Base-by-base conservation (phyloP, 2,888 invertebrate species). In the Philonicus albiceps region DNA sequence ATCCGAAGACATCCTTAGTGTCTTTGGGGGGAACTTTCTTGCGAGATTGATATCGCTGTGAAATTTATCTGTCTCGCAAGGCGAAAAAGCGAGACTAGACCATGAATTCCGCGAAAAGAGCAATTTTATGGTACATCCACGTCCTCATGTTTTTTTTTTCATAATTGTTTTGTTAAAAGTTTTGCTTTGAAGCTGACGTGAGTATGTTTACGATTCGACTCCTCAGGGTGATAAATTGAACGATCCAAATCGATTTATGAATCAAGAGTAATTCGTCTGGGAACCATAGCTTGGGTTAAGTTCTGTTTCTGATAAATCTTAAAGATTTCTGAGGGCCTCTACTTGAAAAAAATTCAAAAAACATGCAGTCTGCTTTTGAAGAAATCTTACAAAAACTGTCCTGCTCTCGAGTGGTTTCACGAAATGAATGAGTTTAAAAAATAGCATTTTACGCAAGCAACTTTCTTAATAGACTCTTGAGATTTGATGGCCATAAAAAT, bases 91-190 rank as follows among this genome's bases (percentile, higher is more conserved):
- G 53, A 8, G 64, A 22, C 64, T 13, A 64, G 64, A 64, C 53
- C 11, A 64, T 11, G 22, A 64, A 27, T 27, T n/a, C 8, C 64
- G 4, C 64, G 64, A 13, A 11, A 64, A 64, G 22, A 27, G 64
- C 27, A 64, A 22, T 64, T 64, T 64, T 22, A 64, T 27, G 22
- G 22, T 7, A 30, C 30, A 40, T 19, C 76, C 40, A 40, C 40
- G 19, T 37, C 22, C n/a, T 3, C 49, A 49, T n/a, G n/a, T n/a
- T n/a, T n/a, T n/a, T n/a, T n/a, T 78, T 78, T 78, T 49, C 49
- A 78, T 78, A 78, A 78, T 78, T 78, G 30, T 78, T 53, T 78
- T 78, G 49, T 53, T 78, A 78, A 53, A 78, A 78, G 78, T 49
- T 78, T 78, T 78, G 49, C 53, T 43, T 78, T 30, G 78, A 40